Evolutionary conservation across 2,888 invertebrate species (phyloP).

Genomic region (Candidula unifasciata): DNA sequence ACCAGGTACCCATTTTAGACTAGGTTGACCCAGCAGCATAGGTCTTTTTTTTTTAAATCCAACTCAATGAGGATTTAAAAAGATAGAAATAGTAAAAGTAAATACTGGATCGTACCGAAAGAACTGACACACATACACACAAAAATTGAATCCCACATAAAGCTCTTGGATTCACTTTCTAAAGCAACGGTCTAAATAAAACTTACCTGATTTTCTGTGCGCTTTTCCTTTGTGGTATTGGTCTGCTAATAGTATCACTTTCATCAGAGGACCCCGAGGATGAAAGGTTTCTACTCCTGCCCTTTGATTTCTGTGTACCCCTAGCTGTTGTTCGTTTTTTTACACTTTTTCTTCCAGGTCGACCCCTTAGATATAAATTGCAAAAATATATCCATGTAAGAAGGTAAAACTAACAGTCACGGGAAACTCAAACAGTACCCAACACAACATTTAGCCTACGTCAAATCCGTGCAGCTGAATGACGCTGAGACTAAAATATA

Average conservation of each 20-base stretch:
- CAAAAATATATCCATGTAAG: too few species aligned
- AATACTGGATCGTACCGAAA: too few species aligned
- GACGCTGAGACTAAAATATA: too few species aligned
- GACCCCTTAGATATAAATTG: slow-evolving; percentile 42
- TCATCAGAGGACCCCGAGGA: slow-evolving; percentile 71
- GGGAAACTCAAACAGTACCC: too few species aligned
- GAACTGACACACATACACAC: not conserved
- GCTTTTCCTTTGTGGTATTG: slow-evolving; percentile 56
- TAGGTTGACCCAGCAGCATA: too few species aligned
- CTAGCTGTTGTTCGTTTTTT: slow-evolving; percentile 52
- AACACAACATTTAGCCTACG: too few species aligned
- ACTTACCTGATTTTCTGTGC: slow-evolving; percentile 68
- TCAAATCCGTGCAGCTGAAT: too few species aligned
- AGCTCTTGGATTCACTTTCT: not conserved
- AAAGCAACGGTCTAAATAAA: not conserved
- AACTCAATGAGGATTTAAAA: too few species aligned
- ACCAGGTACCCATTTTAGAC: too few species aligned
- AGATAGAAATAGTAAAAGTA: too few species aligned
- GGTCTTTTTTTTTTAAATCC: too few species aligned
- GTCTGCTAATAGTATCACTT: slow-evolving; percentile 64
- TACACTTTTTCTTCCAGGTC: slow-evolving; percentile 49
- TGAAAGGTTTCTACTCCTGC: slow-evolving; percentile 55
- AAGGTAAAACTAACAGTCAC: too few species aligned
- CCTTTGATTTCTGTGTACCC: slow-evolving; percentile 40
- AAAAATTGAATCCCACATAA: not conserved